Evolutionary conservation across 2,113 vertebrate genomes (phyloP).

Genomic region (Alligator mississippiensis): DNA sequence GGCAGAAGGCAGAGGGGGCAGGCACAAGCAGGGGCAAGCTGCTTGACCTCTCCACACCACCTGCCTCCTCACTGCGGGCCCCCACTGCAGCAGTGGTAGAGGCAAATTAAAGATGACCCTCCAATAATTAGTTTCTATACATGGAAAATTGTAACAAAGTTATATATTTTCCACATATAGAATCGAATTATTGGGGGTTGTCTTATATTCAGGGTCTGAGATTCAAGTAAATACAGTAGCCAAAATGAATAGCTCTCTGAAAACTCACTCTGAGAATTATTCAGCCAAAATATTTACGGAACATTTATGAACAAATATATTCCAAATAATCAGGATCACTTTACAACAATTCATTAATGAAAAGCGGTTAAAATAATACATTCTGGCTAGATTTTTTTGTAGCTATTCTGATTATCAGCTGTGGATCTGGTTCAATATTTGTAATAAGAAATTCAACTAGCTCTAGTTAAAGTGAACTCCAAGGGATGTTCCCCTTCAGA

Average conservation of each 20-base stretch:
- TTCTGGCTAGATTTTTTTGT: conserved; percentile 3
- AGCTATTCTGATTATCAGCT: conserved; percentile 30
- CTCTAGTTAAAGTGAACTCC: background rate
- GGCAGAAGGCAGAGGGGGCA: no score
- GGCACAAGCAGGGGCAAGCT: no score
- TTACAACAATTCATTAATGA: background rate
- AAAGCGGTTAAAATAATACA: background rate
- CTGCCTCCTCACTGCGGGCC: no score
- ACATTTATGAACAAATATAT: conserved; percentile 9
- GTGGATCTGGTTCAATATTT: background rate
- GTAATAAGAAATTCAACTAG: conserved; percentile 4
- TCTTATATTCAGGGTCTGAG: no score
- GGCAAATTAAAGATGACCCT: no score
- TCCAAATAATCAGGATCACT: background rate
- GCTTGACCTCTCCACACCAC: no score
- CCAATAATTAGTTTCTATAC: no score
- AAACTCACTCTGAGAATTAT: background rate
- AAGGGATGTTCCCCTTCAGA: background rate
- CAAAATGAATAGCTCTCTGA: background rate
- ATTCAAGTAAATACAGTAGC: background rate
- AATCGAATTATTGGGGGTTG: no score
- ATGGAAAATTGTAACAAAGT: no score
- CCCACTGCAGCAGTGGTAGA: no score
- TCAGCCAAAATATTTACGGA: background rate
- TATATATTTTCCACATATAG: no score